These are phyloP conservation scores for Agrilus planipennis DNA, from an alignment of 1,140 invertebrate species.

Conservation along the genomic window DNA sequence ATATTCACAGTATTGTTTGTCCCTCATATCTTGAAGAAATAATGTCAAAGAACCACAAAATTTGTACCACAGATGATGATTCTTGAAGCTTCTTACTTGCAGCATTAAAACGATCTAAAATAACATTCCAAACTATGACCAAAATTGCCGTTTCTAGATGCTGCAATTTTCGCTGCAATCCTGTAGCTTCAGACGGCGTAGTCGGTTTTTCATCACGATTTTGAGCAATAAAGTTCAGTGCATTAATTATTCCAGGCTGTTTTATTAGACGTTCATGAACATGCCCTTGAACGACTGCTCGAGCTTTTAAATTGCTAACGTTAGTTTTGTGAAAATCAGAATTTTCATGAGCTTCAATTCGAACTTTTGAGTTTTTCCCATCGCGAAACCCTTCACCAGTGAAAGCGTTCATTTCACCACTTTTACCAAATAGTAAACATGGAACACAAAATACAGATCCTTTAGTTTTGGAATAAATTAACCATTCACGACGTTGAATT, in stretches of 20 bases:
- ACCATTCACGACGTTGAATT: too few relatives aligned
- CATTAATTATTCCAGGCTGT: conserved; percentile 8
- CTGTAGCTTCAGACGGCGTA: conserved; percentile 6
- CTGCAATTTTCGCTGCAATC: neutral
- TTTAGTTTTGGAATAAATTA: too few relatives aligned
- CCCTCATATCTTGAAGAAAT: too few relatives aligned
- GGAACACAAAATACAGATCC: too few relatives aligned
- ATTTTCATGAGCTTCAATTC: conserved; percentile 5
- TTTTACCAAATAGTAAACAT: too few relatives aligned
- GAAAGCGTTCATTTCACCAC: too few relatives aligned
- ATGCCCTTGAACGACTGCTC: conserved; percentile 1
- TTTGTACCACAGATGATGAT: too few relatives aligned
- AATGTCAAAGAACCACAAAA: too few relatives aligned
- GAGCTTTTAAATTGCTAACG: conserved; percentile 4
- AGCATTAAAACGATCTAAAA: conserved; percentile 9
- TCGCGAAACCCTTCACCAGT: too few relatives aligned
- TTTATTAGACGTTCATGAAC: conserved; percentile 7
- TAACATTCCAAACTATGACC: conserved; percentile 10
- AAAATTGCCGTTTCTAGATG: too few relatives aligned
- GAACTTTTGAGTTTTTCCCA: conserved; percentile 7
- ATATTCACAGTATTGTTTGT: too few relatives aligned
- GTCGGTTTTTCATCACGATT: conserved; percentile 8
- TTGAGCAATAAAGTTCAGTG: conserved; percentile 6
- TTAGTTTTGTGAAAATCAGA: conserved; percentile 7
- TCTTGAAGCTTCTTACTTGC: too few relatives aligned